A percentile compares a stretch with the other conserved stretches of the same genome.
Conservation (phyloP, 2,888 invertebrate genomes). For the Amaurobius ferox region DNA sequence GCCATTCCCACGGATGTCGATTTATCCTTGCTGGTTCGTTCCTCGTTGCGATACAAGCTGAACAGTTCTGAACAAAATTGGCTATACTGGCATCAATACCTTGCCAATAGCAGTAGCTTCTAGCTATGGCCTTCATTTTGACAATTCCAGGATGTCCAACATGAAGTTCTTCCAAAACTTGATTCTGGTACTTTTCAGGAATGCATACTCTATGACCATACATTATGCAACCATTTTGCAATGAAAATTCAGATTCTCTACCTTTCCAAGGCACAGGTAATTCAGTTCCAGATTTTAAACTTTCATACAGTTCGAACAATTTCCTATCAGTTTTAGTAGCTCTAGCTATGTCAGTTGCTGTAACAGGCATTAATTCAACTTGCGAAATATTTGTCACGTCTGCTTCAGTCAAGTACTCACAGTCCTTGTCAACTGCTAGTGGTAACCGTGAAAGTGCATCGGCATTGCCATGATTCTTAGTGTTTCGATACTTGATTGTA, state of each 20-base stretch:
- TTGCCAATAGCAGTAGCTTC: conserved; percentile 49
- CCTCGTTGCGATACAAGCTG: conserved; percentile 48
- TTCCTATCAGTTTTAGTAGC: conserved; percentile 55
- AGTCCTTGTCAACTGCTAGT: conserved; percentile 42
- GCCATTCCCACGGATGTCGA: conserved; percentile 51
- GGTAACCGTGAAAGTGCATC: conserved; percentile 52
- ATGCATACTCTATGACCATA: conserved; percentile 54
- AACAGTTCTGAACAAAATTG: conserved; percentile 50
- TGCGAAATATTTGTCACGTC: conserved; percentile 49
- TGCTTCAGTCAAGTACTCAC: conserved; percentile 51
- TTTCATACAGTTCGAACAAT: conserved; percentile 52
- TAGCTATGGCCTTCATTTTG: conserved; percentile 25
- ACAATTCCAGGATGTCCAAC: conserved; percentile 12
- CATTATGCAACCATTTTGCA: conserved; percentile 50
- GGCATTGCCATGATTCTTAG: conserved; percentile 47
- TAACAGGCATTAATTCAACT: conserved; percentile 46
- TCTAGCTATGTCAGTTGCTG: conserved; percentile 55
- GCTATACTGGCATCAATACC: conserved; percentile 43
- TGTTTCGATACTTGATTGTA: conserved; percentile 52
- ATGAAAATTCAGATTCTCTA: conserved; percentile 53
- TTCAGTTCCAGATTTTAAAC: conserved; percentile 44
- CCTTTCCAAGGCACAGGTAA: conserved; percentile 51
- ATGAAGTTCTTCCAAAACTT: conserved; percentile 21
- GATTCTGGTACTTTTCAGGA: conserved; percentile 47
- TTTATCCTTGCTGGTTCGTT: conserved; percentile 52